These are phyloP conservation scores for Masticophis lateralis DNA, from an alignment of 2,797 vertebrate species.

Conservation along the genomic window DNA sequence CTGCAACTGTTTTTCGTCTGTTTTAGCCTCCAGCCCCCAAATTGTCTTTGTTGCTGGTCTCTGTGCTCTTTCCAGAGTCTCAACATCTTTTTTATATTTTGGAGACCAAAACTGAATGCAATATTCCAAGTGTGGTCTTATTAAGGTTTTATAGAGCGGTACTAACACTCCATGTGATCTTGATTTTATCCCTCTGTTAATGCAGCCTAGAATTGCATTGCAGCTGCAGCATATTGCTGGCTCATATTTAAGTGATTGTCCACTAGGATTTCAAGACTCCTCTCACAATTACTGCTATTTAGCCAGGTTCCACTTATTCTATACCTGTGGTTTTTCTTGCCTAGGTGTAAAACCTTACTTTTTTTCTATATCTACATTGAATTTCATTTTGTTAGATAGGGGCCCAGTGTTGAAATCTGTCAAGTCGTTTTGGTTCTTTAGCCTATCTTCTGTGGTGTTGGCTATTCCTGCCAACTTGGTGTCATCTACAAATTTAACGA, in stretches of 20 bases:
- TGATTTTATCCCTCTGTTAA: neutral
- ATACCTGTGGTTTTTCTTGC: neutral
- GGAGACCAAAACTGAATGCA: neutral
- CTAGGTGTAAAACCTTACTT: too few relatives aligned
- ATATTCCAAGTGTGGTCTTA: neutral
- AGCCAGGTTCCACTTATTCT: neutral
- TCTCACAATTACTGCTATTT: neutral
- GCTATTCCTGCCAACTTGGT: neutral
- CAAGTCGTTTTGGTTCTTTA: neutral
- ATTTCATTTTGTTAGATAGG: neutral
- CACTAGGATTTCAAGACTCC: neutral
- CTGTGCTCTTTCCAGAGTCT: neutral
- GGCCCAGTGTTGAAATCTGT: neutral
- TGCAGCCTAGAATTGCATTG: neutral
- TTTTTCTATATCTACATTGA: neutral
- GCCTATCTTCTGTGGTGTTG: neutral
- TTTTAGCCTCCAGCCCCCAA: neutral
- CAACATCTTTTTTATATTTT: neutral
- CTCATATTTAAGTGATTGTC: neutral
- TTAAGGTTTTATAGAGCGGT: neutral
- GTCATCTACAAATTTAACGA: neutral
- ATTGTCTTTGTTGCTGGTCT: neutral
- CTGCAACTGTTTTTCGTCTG: neutral
- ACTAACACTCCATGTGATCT: neutral
- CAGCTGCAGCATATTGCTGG: neutral